Evolutionary conservation across 2,888 invertebrate genomes (phyloP).

Genomic region (Folsomia candida): DNA sequence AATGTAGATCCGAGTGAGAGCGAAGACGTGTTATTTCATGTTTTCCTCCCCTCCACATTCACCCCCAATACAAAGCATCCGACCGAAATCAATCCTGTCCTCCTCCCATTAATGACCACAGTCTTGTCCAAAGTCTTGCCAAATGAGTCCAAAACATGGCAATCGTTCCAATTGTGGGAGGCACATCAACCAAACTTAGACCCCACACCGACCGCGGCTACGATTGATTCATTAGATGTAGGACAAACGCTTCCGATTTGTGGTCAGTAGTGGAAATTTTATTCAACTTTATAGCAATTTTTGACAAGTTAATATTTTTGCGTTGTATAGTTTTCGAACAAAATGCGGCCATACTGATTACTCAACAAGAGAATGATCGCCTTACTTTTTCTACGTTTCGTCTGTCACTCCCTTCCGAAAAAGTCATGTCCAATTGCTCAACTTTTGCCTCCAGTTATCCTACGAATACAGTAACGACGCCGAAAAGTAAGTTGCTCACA

Average conservation of each 20-base stretch:
- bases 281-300: too few species aligned
- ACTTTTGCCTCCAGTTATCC: background rate
- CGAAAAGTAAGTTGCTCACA: background rate
- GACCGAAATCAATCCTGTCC: too few species aligned
- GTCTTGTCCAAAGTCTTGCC: too few species aligned
- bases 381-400: background rate
- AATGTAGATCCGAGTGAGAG: too few species aligned
- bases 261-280: too few species aligned
- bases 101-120: too few species aligned
- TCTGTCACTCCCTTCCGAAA: background rate
- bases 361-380: background rate
- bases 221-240: background rate
- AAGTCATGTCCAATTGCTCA: background rate
- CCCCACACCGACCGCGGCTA: background rate
- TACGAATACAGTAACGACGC: background rate
- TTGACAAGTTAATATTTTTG: too few species aligned
- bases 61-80: too few species aligned
- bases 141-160: too few species aligned
- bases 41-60: background rate
- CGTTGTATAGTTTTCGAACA: too few species aligned
- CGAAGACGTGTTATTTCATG: background rate
- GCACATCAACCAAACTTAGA: background rate
- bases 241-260: background rate
- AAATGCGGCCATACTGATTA: background rate
- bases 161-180: background rate